A percentile compares a stretch with the other conserved stretches of the same genome.
Evolutionary conservation across 1,140 invertebrate genomes (phyloP).

Genomic region (Rhagoletis zephyria): DNA sequence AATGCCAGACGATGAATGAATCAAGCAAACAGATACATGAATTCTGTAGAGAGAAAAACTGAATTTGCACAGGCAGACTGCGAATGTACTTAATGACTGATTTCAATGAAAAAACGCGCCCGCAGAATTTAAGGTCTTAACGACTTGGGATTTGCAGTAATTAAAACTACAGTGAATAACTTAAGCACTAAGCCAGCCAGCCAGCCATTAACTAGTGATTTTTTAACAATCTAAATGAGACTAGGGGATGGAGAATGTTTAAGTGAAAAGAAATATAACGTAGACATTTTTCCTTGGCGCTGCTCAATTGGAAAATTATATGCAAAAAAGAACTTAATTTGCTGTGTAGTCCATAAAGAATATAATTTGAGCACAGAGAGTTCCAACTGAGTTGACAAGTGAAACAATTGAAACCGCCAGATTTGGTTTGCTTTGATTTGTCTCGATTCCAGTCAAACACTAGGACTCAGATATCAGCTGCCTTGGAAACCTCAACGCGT

Average conservation of each 20-base stretch:
- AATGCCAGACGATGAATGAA: conserved; percentile 16
- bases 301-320: neutral
- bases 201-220: no score
- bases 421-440: neutral
- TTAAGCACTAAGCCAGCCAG: no score
- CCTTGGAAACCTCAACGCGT: neutral
- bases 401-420: neutral
- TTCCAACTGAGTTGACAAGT: neutral
- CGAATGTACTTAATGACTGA: neutral
- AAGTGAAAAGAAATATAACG: no score
- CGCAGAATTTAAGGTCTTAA: no score
- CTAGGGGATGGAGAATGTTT: no score
- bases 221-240: no score
- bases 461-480: neutral
- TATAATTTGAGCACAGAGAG: neutral
- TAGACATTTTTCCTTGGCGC: neutral
- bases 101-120: no score
- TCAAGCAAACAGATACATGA: neutral
- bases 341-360: neutral
- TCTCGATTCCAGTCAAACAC: neutral
- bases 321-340: neutral
- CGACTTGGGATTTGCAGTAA: no score
- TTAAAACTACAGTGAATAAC: no score
- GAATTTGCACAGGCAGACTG: neutral
- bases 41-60: neutral